These are phyloP conservation scores for Pedetes capensis DNA, from an alignment of 2,113 vertebrate species.

Conservation along the genomic window DNA sequence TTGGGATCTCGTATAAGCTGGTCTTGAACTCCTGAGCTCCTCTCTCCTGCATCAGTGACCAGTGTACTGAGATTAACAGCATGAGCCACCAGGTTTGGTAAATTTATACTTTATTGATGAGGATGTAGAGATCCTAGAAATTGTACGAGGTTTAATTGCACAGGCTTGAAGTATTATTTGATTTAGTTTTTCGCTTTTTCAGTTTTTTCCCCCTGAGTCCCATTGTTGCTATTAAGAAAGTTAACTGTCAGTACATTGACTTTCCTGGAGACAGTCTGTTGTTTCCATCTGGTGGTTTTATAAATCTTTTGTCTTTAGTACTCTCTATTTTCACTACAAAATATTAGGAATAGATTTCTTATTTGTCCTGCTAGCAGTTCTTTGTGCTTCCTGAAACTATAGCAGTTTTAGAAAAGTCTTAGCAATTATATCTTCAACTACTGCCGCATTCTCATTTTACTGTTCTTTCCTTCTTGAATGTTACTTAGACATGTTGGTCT, in stretches of 20 bases:
- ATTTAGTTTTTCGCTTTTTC: not conserved
- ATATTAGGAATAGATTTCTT: conserved; percentile 1
- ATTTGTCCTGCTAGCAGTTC: not conserved
- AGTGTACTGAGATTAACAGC: not conserved
- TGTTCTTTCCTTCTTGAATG: not conserved
- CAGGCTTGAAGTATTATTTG: not conserved
- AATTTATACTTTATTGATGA: not conserved
- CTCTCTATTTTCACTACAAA: not conserved
- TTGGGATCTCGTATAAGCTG: no score
- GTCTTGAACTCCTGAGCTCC: not conserved
- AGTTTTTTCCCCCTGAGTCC: not conserved
- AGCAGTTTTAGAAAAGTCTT: not conserved
- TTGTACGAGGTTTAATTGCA: not conserved
- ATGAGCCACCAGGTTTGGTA: not conserved
- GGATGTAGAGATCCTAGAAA: not conserved
- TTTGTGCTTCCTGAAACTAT: not conserved
- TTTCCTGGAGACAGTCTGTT: not conserved
- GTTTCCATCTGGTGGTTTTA: not conserved
- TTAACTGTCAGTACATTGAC: not conserved
- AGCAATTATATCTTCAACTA: not conserved
- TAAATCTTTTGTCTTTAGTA: conserved; percentile 1
- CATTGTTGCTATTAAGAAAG: conserved; percentile 12
- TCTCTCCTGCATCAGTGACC: not conserved
- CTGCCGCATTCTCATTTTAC: not conserved
- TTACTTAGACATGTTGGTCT: not conserved